Percentiles rank a stretch among this genome's conserved stretches.
Conservation (phyloP, 2,113 vertebrate genomes). For the Carettochelys insculpta region DNA sequence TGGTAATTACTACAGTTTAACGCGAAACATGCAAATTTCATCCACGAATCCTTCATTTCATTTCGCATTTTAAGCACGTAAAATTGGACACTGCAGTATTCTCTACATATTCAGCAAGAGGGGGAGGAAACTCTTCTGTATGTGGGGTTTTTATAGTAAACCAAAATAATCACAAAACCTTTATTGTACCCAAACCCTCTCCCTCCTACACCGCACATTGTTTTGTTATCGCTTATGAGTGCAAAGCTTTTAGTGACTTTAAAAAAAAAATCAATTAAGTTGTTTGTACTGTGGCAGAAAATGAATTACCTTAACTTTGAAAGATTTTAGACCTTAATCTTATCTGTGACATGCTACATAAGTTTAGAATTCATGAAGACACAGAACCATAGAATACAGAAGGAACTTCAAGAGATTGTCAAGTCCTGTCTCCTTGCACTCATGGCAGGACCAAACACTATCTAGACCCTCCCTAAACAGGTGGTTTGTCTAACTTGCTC, state of each 20-base stretch:
- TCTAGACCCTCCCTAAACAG: no score
- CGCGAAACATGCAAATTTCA: background rate
- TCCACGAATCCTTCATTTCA: background rate
- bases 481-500: no score
- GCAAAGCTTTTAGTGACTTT: background rate
- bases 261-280: no score
- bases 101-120: no score
- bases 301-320: conserved; percentile 15
- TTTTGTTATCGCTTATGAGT: background rate
- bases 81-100: background rate
- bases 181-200: background rate
- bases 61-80: background rate
- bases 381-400: no score
- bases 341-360: background rate
- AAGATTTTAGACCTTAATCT: background rate
- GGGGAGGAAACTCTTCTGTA: no score
- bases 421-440: no score
- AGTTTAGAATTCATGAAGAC: conserved; percentile 19
- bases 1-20: background rate
- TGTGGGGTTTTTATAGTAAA: background rate
- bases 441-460: no score
- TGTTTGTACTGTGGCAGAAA: background rate
- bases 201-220: background rate
- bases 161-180: background rate
- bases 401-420: no score